Base-by-base conservation (phyloP, 2,797 vertebrate genomes). In the Mastacembelus armatus region DNA sequence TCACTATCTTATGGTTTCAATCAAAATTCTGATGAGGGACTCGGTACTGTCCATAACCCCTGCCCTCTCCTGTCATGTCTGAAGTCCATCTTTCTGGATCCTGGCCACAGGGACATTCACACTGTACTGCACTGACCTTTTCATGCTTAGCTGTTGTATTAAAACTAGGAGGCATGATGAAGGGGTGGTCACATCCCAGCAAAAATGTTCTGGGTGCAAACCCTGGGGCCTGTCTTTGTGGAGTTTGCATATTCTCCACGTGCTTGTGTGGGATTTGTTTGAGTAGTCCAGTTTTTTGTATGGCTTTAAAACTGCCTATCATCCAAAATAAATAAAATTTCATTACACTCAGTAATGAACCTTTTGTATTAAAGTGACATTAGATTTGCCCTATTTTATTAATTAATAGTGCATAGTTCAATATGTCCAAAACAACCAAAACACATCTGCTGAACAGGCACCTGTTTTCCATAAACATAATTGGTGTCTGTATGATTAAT, bases 1-100 rank as follows among this genome's bases (percentile, higher is more conserved):
- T 88, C 88, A 84, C 75, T 70, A 84, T 90, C 82, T 90, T 89
- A 91, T 87, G 85, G 80, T 81, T 89, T 86, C 69, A 83, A 85
- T 92, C 88, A 81, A 76, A 86, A 64, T 75, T 83, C 70, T 88
- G 89, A 92, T 86, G 84, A 85, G 81, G 77, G 88, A 89, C 80
- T 81, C 77, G 85, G 72, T 84, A 77, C 62, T 81, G 79, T 62
- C 72, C 21, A 58, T 66, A 77, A 82, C 85, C 89, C 60, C 69
- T 85, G 83, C 45, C 83, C 79, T 66, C 80, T 32, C 52, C 85
- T 90, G 90, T 87, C 90, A 81, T 68, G 60, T 78, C 27, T 79
- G 77, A 85, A 77, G 79, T 67, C 68, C 62, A 62, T 87, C 67
- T 74, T 81, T 74, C 76, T 66, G 50, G 29, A 74, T 59, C 21